Percentiles rank a stretch among this genome's conserved stretches.
Evolutionary conservation across 1,140 invertebrate species (phyloP).

Genomic region (Eriocheir sinensis): DNA sequence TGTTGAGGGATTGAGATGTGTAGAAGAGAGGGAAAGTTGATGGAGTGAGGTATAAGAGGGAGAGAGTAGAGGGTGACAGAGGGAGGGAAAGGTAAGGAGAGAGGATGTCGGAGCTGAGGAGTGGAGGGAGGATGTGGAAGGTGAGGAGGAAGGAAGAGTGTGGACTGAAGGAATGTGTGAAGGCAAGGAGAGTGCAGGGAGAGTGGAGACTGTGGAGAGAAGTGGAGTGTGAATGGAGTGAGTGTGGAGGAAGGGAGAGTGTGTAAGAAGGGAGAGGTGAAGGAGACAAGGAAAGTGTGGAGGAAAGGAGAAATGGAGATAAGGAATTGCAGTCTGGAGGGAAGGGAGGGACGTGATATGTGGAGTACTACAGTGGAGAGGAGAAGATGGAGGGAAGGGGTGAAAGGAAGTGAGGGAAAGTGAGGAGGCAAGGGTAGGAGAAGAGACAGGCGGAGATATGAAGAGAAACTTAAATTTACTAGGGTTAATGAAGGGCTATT

Average conservation of each 20-base stretch:
- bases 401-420: not conserved
- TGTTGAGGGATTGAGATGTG: too few species aligned
- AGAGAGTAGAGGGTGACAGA: too few species aligned
- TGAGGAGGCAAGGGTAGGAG: not conserved
- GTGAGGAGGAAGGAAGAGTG: too few species aligned
- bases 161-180: too few species aligned
- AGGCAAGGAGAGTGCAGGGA: not conserved
- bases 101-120: too few species aligned
- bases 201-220: not conserved
- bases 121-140: too few species aligned
- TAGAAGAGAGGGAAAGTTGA: too few species aligned
- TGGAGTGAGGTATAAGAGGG: too few species aligned
- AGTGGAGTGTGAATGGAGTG: not conserved
- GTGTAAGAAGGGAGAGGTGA: not conserved
- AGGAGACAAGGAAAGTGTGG: not conserved
- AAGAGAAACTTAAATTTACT: too few species aligned
- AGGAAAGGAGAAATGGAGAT: not conserved
- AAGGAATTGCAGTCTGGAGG: not conserved
- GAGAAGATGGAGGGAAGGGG: not conserved
- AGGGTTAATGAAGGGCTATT: not conserved
- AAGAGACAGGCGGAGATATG: not conserved
- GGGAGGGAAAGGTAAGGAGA: too few species aligned
- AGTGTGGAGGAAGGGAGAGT: not conserved
- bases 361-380: too few species aligned
- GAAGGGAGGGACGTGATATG: not conserved